A percentile compares a stretch with the other conserved stretches of the same genome.
Conservation (phyloP, 64 coral and sea anemone species). For the Exaiptasia diaphana region DNA sequence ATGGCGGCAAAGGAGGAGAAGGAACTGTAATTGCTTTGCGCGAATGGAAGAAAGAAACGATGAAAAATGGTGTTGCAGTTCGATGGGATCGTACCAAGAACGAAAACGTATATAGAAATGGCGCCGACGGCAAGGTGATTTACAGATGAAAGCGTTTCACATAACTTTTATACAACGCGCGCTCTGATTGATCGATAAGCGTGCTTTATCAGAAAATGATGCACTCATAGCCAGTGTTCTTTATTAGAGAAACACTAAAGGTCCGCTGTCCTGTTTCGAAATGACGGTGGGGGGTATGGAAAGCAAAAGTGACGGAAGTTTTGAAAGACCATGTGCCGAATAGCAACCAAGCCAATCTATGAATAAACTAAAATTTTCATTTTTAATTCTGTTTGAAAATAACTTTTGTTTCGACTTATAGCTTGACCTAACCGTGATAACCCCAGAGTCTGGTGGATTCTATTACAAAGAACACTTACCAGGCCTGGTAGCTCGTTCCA, state of each 20-base stretch:
- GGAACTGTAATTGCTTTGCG: constrained; percentile 27
- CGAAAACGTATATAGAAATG: constrained; percentile 49
- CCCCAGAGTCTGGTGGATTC: constrained; percentile 6
- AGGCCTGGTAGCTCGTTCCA: neutral
- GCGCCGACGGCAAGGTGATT: constrained; percentile 60
- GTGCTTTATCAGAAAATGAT: neutral
- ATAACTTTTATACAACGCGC: too few relatives aligned
- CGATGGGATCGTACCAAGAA: constrained; percentile 19
- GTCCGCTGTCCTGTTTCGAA: too few relatives aligned
- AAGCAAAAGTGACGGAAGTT: too few relatives aligned
- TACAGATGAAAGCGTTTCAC: neutral
- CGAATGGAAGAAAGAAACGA: neutral
- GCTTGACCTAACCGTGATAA: constrained; percentile 28
- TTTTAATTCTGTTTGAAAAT: too few relatives aligned
- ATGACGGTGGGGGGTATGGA: too few relatives aligned
- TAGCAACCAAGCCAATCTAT: too few relatives aligned
- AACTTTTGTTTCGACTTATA: too few relatives aligned
- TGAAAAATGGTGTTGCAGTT: constrained; percentile 26
- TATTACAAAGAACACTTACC: constrained; percentile 58
- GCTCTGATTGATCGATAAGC: too few relatives aligned
- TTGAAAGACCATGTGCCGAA: too few relatives aligned
- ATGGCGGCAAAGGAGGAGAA: constrained; percentile 34
- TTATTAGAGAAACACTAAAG: too few relatives aligned
- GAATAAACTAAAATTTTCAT: too few relatives aligned
- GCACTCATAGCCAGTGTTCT: neutral